Evolutionary conservation across 2,888 invertebrate genomes (phyloP).

Genomic region (Platypus cylindrus): DNA sequence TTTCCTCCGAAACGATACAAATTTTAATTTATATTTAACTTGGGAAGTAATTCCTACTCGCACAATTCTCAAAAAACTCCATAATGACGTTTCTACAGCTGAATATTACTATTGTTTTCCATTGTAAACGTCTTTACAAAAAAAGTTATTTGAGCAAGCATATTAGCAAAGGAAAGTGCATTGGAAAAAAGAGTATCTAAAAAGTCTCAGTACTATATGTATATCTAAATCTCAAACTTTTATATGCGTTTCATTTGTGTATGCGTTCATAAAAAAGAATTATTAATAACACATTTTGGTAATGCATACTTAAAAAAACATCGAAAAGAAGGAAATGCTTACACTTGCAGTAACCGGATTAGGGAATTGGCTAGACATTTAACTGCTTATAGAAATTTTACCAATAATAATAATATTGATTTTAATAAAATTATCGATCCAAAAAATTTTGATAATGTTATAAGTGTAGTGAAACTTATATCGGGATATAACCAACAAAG

Average conservation of each 20-base stretch:
- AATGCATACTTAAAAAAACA: conserved; percentile 4
- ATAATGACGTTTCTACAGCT: no score
- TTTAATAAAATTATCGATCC: not conserved
- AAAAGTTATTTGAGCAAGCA: no score
- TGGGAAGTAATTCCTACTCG: conserved; percentile 7
- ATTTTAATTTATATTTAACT: conserved; percentile 11
- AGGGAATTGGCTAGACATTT: conserved; percentile 2
- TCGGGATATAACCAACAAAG: no score
- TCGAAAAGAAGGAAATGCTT: no score
- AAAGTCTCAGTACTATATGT: no score
- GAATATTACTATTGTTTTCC: no score
- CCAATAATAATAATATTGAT: not conserved
- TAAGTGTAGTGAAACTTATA: not conserved
- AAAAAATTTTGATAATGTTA: not conserved
- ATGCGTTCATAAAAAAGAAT: conserved; percentile 6
- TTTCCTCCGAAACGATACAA: conserved; percentile 10
- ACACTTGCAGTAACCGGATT: conserved; percentile 3
- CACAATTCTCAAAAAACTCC: no score
- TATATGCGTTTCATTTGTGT: no score
- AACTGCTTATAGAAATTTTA: conserved; percentile 1
- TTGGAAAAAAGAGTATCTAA: no score
- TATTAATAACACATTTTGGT: conserved; percentile 5
- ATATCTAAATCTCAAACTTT: no score
- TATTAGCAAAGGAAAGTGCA: no score
- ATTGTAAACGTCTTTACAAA: no score